A percentile compares a stretch with the other conserved stretches of the same genome.
Conservation (phyloP, 2,888 invertebrate species). For the Caenorhabditis sp. region DNA sequence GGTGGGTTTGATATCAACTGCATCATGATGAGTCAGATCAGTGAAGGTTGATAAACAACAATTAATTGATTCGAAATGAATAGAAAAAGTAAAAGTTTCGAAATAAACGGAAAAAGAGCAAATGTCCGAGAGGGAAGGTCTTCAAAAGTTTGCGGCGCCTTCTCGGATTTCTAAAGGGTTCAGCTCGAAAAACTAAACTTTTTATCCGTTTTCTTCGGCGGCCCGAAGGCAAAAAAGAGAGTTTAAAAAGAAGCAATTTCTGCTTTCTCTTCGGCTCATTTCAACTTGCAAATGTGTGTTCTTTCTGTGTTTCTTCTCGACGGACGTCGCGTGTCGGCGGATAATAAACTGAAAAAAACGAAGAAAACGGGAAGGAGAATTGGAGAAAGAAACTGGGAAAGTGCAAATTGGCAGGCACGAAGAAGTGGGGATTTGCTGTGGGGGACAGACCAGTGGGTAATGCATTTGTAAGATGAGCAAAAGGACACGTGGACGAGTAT, state of each 20-base stretch:
- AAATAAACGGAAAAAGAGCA: neutral
- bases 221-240: slow-evolving; percentile 3
- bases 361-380: slow-evolving; percentile 3
- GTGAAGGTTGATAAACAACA: neutral
- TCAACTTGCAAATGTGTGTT: slow-evolving; percentile 33
- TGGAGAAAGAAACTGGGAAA: slow-evolving; percentile 20
- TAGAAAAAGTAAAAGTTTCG: neutral
- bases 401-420: slow-evolving; percentile 15
- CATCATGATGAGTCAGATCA: slow-evolving; percentile 8
- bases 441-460: slow-evolving; percentile 8
- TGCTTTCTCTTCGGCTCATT: slow-evolving; percentile 18
- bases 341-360: slow-evolving; percentile 20
- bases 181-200: slow-evolving; percentile 10
- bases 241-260: neutral
- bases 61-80: too few relatives aligned
- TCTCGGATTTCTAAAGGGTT: slow-evolving; percentile 17
- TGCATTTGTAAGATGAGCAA: slow-evolving; percentile 28
- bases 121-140: neutral
- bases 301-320: slow-evolving; percentile 17
- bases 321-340: neutral
- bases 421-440: neutral
- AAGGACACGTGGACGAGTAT: neutral
- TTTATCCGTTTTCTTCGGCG: neutral
- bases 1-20: neutral
- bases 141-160: slow-evolving; percentile 1